These are phyloP conservation scores for Sinocyclocheilus anshuiensis DNA, from an alignment of 2,113 vertebrate species.

Conservation along the genomic window DNA sequence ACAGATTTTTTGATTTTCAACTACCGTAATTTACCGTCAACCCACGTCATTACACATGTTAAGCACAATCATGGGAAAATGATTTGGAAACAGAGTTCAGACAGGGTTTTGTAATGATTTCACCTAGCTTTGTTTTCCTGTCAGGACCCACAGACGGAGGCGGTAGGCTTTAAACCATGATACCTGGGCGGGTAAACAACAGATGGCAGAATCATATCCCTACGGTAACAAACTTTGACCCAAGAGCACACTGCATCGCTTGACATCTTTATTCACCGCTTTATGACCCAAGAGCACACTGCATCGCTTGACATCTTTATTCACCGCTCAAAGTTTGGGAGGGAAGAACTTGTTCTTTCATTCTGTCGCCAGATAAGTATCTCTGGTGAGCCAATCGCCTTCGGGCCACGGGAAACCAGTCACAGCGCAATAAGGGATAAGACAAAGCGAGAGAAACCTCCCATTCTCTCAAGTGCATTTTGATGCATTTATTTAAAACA, in stretches of 20 bases:
- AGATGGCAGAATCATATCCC: slow-evolving; percentile 56
- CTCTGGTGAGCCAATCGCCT: neutral
- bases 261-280: slow-evolving; percentile 48
- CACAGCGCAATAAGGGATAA: slow-evolving; percentile 2
- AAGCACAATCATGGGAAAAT: neutral
- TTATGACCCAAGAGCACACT: slow-evolving; percentile 36
- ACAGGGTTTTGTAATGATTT: neutral
- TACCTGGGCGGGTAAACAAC: slow-evolving; percentile 53
- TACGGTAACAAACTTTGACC: slow-evolving; percentile 43
- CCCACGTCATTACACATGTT: slow-evolving; percentile 4
- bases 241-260: slow-evolving; percentile 1
- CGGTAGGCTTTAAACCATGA: slow-evolving; percentile 27
- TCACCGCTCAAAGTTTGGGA: slow-evolving; percentile 54
- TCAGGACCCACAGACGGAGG: slow-evolving; percentile 37
- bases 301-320: slow-evolving; percentile 44
- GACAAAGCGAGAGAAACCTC: neutral
- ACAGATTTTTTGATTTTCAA: neutral
- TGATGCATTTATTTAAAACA: slow-evolving; percentile 10
- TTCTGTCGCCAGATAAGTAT: slow-evolving; percentile 31
- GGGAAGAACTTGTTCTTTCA: slow-evolving; percentile 43
- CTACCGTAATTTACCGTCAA: neutral
- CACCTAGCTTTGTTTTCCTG: slow-evolving; percentile 25
- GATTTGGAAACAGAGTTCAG: neutral
- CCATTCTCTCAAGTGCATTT: slow-evolving; percentile 50
- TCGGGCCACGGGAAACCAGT: slow-evolving; percentile 18